A percentile compares a stretch with the other conserved stretches of the same genome.
Evolutionary conservation across 2,888 invertebrate species (phyloP).

Genomic region (Coecobrya sp.): DNA sequence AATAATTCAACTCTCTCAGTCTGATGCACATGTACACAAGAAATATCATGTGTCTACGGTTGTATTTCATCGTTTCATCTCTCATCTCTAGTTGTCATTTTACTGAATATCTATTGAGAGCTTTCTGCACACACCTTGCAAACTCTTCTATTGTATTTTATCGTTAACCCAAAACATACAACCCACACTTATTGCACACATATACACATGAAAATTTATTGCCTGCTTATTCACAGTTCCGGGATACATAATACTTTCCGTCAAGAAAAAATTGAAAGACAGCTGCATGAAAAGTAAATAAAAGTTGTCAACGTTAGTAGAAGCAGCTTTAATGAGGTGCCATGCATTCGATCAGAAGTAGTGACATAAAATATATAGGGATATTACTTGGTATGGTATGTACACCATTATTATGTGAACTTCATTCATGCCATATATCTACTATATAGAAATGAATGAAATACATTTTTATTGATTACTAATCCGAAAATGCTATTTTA

Average conservation of each 20-base stretch:
- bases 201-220: no score
- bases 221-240: no score
- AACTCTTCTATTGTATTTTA: not conserved
- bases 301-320: slow-evolving; percentile 17
- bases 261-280: not conserved
- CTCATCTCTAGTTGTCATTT: not conserved
- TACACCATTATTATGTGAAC: no score
- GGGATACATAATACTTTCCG: not conserved
- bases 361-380: no score
- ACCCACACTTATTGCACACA: no score
- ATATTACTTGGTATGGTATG: no score
- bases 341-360: not conserved
- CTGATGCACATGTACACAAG: not conserved
- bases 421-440: no score
- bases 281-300: not conserved
- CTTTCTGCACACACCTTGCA: not conserved
- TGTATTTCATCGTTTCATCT: not conserved
- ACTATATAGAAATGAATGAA: no score
- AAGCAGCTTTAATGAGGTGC: not conserved
- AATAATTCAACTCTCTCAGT: not conserved
- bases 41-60: not conserved
- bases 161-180: not conserved
- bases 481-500: not conserved
- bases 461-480: not conserved
- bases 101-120: not conserved